These are phyloP conservation scores for Diachrysia chrysitis DNA, from an alignment of 2,888 invertebrate genomes.

Conservation along the genomic window DNA sequence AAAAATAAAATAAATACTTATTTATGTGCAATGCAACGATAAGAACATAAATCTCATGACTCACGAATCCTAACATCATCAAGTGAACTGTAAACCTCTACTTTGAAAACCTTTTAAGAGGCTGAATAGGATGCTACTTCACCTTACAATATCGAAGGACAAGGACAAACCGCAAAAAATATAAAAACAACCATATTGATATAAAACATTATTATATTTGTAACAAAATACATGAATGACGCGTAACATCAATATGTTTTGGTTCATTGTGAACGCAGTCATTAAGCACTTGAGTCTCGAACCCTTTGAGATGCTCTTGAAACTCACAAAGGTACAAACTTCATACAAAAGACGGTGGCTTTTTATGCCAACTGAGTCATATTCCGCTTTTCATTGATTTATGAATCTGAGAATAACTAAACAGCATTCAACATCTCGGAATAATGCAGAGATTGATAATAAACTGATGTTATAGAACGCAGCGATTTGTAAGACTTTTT, in stretches of 20 bases:
- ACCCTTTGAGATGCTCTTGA: slow-evolving; percentile 72
- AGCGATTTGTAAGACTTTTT: slow-evolving; percentile 35
- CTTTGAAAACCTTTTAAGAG: slow-evolving; percentile 15
- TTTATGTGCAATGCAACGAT: not conserved
- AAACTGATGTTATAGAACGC: slow-evolving; percentile 47
- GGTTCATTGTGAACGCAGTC: slow-evolving; percentile 68
- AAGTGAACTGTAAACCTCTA: slow-evolving; percentile 28
- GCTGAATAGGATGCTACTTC: slow-evolving; percentile 56
- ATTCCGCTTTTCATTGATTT: slow-evolving; percentile 60
- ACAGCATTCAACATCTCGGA: slow-evolving; percentile 47
- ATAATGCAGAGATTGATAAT: slow-evolving; percentile 45
- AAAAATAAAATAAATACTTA: too few species aligned
- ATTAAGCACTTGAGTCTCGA: slow-evolving; percentile 78
- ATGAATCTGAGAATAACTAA: slow-evolving; percentile 43
- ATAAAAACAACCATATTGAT: slow-evolving; percentile 56
- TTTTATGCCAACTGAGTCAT: slow-evolving; percentile 67
- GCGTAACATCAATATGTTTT: slow-evolving; percentile 58
- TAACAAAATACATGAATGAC: slow-evolving; percentile 62
- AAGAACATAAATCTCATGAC: slow-evolving; percentile 12
- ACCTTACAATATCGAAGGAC: slow-evolving; percentile 39
- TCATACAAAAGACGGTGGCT: slow-evolving; percentile 75
- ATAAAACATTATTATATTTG: slow-evolving; percentile 59
- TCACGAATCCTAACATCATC: slow-evolving; percentile 31
- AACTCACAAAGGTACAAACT: slow-evolving; percentile 61
- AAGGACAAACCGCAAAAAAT: slow-evolving; percentile 46